phyloP scores from a whole-genome alignment of 2,888 invertebrate species.

The Leptopilina myrica region DNA sequence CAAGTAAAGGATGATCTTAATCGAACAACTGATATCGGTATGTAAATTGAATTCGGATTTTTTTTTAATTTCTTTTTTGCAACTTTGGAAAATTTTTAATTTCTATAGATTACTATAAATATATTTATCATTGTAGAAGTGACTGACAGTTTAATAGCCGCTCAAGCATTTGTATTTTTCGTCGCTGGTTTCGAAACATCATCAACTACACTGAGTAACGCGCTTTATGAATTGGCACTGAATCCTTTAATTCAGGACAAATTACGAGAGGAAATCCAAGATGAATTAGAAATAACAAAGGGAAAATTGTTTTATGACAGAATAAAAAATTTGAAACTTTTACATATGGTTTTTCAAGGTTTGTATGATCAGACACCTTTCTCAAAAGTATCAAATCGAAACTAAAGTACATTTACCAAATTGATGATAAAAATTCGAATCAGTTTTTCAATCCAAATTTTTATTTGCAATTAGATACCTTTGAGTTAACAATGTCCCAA shows the following conservation, averaged over 20 bases:
- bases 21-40: neutral
- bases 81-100: no score
- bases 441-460: no score
- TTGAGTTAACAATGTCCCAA: no score
- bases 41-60: neutral
- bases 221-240: constrained; percentile 74
- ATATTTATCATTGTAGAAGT: constrained; percentile 59
- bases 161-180: constrained; percentile 76
- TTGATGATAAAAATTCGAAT: no score
- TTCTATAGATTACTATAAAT: no score
- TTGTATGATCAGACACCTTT: neutral
- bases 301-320: constrained; percentile 73
- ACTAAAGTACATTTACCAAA: no score
- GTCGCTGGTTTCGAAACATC: constrained; percentile 68
- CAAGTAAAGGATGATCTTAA: neutral
- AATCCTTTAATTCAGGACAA: constrained; percentile 74
- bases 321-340: constrained; percentile 74
- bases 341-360: constrained; percentile 74
- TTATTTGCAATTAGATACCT: no score
- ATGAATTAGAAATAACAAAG: constrained; percentile 63
- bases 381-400: no score
- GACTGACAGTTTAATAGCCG: constrained; percentile 68
- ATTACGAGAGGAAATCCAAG: constrained; percentile 72
- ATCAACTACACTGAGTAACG: constrained; percentile 4
- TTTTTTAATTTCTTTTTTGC: no score